These are phyloP conservation scores for Chitala chitala DNA, from an alignment of 2,113 vertebrate species.

Conservation along the genomic window DNA sequence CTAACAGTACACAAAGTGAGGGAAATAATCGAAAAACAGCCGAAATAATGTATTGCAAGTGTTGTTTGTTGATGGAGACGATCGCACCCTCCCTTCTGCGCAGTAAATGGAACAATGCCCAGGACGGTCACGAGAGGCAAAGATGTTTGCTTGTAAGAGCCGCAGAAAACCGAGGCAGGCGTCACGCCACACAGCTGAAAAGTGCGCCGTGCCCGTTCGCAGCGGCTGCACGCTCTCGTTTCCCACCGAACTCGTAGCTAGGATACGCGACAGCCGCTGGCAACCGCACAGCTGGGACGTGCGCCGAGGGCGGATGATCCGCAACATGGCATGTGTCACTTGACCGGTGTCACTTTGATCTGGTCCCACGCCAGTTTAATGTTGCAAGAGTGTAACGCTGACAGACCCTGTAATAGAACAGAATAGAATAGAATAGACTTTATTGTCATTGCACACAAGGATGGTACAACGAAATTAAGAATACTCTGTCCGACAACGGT, in stretches of 20 bases:
- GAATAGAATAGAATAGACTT: no score
- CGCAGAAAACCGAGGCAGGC: background rate
- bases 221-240: background rate
- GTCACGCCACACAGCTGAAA: background rate
- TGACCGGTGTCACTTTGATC: no score
- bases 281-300: background rate
- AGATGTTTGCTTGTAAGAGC: no score
- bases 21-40: slow-evolving; percentile 2
- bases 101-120: background rate
- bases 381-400: no score
- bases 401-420: no score
- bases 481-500: no score
- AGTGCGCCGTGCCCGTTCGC: background rate
- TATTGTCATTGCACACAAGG: no score
- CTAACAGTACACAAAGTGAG: slow-evolving; percentile 21
- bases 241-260: no score
- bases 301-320: no score
- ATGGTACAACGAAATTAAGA: no score
- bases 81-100: background rate
- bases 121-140: background rate
- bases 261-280: background rate
- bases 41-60: background rate
- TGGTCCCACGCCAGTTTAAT: no score
- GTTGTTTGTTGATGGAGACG: background rate
- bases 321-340: no score